Base-by-base conservation (phyloP, 1,140 invertebrate genomes). In the Drosophila funebris region DNA sequence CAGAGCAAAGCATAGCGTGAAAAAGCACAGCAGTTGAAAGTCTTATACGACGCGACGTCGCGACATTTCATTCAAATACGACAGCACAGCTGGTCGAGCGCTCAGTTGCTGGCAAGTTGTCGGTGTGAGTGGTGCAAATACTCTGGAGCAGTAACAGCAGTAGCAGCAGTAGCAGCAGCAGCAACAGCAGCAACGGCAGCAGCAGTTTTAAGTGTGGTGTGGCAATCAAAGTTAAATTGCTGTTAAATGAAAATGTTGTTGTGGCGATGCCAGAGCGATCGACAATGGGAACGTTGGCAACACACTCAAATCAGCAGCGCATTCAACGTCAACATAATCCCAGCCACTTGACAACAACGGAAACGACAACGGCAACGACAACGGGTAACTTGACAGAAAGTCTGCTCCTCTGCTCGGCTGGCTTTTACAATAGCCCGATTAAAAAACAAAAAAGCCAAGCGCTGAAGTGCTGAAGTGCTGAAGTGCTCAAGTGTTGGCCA, bases 251-350 rank as follows among this genome's bases (percentile, higher is more conserved):
- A 60, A 33, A 60, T 54, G 48, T 54, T 54, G 56, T 37, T 33
- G 33, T 33, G 33, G 39, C 31, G 31, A n/a, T 16, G 44, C 24
- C 6, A 13, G n/a, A 56, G 37, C 39, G 39, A 52, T 31, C 43
- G 57, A 20, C 29, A 31, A 53, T 68, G 48, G 18, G 18, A 24
- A 39, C 48, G 44, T 8, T 61, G 53, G 18, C 53, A n/a, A 33
- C 16, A 14, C 43, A 73, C 58, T 63, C 44, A 64, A 79, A 85
- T 85, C 78, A 87, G 78, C 58, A 70, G 53, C 46, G 83, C 83
- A 87, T 87, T 88, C 82, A 87, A 70, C 81, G 71, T 85, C 81
- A 81, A 85, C 81, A 56, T 82, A 88, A 87, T 89, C 84, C 82
- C 64, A 20, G 75, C 50, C 76, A 84, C 80, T 84, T 84, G 75